phyloP scores from a whole-genome alignment of 2,113 vertebrate genomes.

The Opisthocomus hoazin region DNA sequence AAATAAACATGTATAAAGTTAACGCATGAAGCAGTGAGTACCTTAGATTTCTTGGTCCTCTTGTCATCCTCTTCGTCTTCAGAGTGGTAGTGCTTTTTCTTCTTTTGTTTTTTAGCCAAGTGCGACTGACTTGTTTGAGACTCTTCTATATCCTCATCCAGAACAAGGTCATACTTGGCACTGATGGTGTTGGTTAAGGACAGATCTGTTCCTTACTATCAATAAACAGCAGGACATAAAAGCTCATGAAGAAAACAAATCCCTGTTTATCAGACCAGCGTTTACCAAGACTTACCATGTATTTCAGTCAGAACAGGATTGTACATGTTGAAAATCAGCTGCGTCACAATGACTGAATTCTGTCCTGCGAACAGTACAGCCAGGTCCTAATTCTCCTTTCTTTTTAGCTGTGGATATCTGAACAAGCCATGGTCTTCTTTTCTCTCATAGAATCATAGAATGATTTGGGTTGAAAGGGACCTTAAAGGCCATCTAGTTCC shows the following conservation, averaged over 20 bases:
- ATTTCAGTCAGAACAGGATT: neutral
- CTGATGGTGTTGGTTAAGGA: slow-evolving; percentile 76
- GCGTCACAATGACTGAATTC: neutral
- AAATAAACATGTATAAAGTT: neutral
- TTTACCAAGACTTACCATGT: neutral
- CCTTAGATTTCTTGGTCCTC: slow-evolving; percentile 85
- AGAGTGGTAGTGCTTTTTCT: slow-evolving; percentile 81
- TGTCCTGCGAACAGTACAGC: neutral
- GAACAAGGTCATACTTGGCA: slow-evolving; percentile 86
- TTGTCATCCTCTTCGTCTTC: slow-evolving; percentile 84
- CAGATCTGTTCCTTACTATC: neutral
- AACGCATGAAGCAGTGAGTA: slow-evolving; percentile 10
- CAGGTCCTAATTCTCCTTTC: neutral
- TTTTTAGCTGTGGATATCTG: neutral
- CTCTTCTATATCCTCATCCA: slow-evolving; percentile 81
- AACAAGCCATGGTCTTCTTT: neutral
- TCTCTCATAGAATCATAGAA: too few species aligned
- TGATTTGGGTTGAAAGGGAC: too few species aligned
- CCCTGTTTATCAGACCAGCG: neutral
- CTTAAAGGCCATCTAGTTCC: too few species aligned
- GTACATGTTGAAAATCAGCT: neutral
- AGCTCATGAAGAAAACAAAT: neutral
- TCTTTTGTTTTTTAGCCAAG: slow-evolving; percentile 83
- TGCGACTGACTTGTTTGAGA: slow-evolving; percentile 64
- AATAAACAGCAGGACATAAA: neutral